Evolutionary conservation across 2,888 invertebrate genomes (phyloP).

Genomic region (Chrysina gloriosa): DNA sequence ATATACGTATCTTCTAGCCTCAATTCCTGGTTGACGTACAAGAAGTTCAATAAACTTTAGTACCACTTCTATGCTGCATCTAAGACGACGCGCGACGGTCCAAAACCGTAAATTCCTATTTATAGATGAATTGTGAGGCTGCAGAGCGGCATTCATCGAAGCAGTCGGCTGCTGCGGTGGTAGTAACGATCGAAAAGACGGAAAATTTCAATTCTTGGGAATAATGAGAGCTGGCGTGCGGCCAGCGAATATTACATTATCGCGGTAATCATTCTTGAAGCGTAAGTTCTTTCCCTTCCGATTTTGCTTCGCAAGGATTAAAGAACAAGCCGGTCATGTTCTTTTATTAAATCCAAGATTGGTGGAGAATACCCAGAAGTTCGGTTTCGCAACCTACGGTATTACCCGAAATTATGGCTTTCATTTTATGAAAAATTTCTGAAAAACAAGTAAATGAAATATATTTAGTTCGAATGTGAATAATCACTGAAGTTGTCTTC

Average conservation of each 20-base stretch:
- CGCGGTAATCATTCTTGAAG: constrained; percentile 33
- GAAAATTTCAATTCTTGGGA: constrained; percentile 33
- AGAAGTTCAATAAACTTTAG: constrained; percentile 30
- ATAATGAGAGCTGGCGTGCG: constrained; percentile 31
- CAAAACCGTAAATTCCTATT: constrained; percentile 37
- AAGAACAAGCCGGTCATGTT: constrained; percentile 14
- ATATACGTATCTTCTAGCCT: not conserved
- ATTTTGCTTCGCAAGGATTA: constrained; percentile 7
- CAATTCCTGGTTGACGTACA: not conserved
- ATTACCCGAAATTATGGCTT: too few species aligned
- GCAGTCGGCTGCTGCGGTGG: not conserved
- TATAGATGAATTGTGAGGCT: constrained; percentile 28
- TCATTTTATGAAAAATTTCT: too few species aligned
- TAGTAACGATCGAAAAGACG: constrained; percentile 16
- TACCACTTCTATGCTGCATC: constrained; percentile 2
- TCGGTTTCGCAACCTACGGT: too few species aligned
- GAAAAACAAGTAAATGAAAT: too few species aligned
- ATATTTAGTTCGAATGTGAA: too few species aligned
- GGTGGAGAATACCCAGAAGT: not conserved
- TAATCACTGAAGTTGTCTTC: too few species aligned
- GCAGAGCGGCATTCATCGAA: not conserved
- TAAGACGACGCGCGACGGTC: not conserved
- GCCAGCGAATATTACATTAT: constrained; percentile 36
- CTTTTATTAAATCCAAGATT: constrained; percentile 3
- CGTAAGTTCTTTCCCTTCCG: constrained; percentile 33